A percentile compares a stretch with the other conserved stretches of the same genome.
These are phyloP conservation scores for Zosterops lateralis DNA, from an alignment of 2,113 vertebrate species.

Conservation along the genomic window DNA sequence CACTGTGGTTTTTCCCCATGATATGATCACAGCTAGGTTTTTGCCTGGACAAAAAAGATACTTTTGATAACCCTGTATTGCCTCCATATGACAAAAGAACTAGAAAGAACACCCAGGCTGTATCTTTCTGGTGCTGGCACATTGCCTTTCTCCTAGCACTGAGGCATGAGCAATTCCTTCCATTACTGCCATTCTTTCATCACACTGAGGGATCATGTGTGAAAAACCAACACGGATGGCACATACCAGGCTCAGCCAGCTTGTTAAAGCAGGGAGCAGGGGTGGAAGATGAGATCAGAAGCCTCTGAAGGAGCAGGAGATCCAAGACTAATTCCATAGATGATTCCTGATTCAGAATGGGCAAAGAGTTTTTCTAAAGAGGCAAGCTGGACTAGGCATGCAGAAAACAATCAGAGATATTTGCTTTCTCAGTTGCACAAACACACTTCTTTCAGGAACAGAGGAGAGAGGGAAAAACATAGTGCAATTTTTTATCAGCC, in stretches of 20 bases:
- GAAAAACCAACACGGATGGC: background rate
- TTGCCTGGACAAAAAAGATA: background rate
- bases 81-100: background rate
- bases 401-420: background rate
- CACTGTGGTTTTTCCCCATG: background rate
- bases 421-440: background rate
- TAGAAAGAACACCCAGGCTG: background rate
- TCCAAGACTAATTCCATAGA: background rate
- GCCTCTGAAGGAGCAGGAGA: background rate
- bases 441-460: background rate
- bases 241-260: background rate
- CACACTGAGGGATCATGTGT: fast-evolving
- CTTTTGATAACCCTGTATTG: background rate
- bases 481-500: background rate
- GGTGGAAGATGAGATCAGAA: background rate
- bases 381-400: background rate
- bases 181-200: background rate
- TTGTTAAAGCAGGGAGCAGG: background rate
- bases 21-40: background rate
- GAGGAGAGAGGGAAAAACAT: background rate
- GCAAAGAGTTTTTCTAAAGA: background rate
- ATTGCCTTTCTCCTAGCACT: background rate
- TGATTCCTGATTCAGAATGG: background rate
- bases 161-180: background rate
- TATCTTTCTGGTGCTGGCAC: background rate